A percentile compares a stretch with the other conserved stretches of the same genome.
Evolutionary conservation across 2,113 vertebrate species (phyloP).

Genomic region (Salvelinus namaycush): DNA sequence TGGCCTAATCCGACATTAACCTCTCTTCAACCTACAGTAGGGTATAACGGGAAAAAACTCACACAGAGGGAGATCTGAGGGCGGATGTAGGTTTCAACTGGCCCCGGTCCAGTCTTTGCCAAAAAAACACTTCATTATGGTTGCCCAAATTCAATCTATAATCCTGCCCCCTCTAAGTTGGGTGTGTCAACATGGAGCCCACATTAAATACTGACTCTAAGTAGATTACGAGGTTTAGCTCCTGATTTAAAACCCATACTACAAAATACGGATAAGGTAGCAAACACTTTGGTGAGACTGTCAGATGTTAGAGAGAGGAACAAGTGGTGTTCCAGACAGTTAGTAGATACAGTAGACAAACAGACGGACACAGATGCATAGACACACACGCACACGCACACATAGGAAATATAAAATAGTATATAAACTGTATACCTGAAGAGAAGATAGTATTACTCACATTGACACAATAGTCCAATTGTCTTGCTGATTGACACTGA

Average conservation of each 20-base stretch:
- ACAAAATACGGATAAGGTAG: slow-evolving; percentile 13
- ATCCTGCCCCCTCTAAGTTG: slow-evolving; percentile 17
- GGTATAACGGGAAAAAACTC: neutral
- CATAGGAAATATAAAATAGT: neutral
- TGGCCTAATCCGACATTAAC: slow-evolving; percentile 22
- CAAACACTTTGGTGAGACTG: slow-evolving; percentile 1
- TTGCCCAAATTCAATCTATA: slow-evolving; percentile 17
- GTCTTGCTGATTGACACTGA: no score
- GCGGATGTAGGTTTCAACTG: slow-evolving; percentile 4
- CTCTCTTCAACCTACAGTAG: slow-evolving; percentile 6
- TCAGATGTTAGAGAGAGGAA: neutral
- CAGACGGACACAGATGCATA: neutral
- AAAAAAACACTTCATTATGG: slow-evolving; percentile 1
- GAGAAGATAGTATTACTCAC: no score
- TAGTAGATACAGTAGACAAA: neutral
- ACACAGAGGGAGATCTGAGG: slow-evolving; percentile 1
- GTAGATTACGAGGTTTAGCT: slow-evolving; percentile 37
- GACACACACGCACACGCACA: neutral
- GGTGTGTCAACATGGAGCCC: slow-evolving; percentile 20
- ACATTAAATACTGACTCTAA: slow-evolving; percentile 30
- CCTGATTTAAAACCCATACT: slow-evolving; percentile 21
- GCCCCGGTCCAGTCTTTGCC: neutral
- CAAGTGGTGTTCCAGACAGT: neutral
- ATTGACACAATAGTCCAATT: no score
- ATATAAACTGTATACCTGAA: no score